phyloP scores from a whole-genome alignment of 2,113 vertebrate genomes.

The Cryptotis parvus region DNA sequence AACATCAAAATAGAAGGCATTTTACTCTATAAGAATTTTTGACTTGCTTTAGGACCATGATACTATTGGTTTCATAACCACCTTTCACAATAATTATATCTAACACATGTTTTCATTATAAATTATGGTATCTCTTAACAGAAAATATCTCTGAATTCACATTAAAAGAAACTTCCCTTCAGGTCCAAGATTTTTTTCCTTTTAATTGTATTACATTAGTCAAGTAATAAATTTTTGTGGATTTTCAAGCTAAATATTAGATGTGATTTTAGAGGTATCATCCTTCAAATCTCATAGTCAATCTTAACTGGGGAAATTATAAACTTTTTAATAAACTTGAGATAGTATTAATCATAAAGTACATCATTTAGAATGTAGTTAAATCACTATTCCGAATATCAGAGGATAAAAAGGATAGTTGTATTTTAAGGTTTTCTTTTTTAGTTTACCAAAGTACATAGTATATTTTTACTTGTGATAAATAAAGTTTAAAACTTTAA shows the following conservation, averaged over 20 bases:
- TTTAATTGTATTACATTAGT: too few species aligned
- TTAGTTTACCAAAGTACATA: conserved; percentile 20
- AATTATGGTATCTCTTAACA: too few species aligned
- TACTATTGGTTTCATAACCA: background rate
- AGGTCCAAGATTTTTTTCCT: too few species aligned
- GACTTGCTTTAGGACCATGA: background rate
- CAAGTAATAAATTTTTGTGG: too few species aligned
- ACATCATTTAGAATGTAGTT: background rate
- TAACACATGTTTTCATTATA: too few species aligned
- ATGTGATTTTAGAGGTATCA: background rate
- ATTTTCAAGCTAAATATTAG: background rate
- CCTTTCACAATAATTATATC: too few species aligned
- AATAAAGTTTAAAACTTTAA: background rate
- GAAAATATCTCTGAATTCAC: too few species aligned
- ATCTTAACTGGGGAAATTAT: background rate
- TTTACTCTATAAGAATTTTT: conserved; percentile 4
- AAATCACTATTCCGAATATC: background rate
- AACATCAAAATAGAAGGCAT: background rate
- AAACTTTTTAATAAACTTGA: background rate
- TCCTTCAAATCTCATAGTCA: too few species aligned
- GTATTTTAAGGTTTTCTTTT: background rate
- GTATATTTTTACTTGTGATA: background rate
- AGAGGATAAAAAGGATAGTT: conserved; percentile 36
- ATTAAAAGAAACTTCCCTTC: too few species aligned
- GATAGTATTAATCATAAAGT: background rate